Evolutionary conservation across 2,797 vertebrate species (phyloP).

Genomic region (Sebastes aleutianus): DNA sequence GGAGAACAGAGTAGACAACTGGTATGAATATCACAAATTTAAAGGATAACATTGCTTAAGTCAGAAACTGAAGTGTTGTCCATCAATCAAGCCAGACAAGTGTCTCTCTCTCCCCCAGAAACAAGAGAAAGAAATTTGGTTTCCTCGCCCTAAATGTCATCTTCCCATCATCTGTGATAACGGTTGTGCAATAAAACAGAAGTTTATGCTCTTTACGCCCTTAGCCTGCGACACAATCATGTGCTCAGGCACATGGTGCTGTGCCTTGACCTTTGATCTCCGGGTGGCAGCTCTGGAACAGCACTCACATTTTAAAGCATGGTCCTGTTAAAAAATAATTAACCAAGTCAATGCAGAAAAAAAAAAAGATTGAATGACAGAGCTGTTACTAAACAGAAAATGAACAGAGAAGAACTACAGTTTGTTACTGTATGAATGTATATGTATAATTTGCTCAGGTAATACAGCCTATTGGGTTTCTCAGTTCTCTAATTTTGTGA

Average conservation of each 20-base stretch:
- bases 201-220: constrained; percentile 39
- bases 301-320: constrained; percentile 72
- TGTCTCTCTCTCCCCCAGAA: neutral
- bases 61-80: neutral
- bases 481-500: neutral
- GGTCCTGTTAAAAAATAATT: constrained; percentile 70
- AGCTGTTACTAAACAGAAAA: constrained; percentile 17
- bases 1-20: neutral
- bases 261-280: constrained; percentile 78
- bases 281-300: constrained; percentile 56
- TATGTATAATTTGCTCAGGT: constrained; percentile 5
- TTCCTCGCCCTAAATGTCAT: constrained; percentile 6
- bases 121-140: neutral
- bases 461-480: neutral
- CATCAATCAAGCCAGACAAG: neutral
- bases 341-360: constrained; percentile 51
- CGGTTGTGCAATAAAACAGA: constrained; percentile 47
- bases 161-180: constrained; percentile 14
- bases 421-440: neutral
- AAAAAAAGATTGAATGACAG: neutral
- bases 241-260: constrained; percentile 59
- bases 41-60: neutral
- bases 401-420: constrained; percentile 1
- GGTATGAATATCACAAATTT: neutral
- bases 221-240: constrained; percentile 50